Base-by-base conservation (phyloP, 2,113 vertebrate species). In the Poecilia latipinna region DNA sequence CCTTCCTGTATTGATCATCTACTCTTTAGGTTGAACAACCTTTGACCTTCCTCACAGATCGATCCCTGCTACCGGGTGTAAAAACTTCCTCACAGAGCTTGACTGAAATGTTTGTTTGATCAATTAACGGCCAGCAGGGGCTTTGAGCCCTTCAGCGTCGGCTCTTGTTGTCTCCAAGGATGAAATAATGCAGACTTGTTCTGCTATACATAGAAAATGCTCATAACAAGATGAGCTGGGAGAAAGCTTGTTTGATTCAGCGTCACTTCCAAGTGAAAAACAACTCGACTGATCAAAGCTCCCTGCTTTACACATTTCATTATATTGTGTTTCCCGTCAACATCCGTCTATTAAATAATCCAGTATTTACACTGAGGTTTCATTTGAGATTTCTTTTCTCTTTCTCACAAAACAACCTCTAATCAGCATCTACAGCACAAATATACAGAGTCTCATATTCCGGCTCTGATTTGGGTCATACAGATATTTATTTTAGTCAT, bases 21-120 rank as follows among this genome's bases (percentile, higher is more conserved):
- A 32, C 86, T 90, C 83, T 88, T 89, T 89, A 68, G 75, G 60
- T 62, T 71, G 72, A 68, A 60, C 10, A 3, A 90, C 83, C 88
- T 84, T 76, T 85, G 82, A 65, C 78, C 74, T 64, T 61, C 32
- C 26, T n/a, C 65, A 66, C 8, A 19, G 65, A 70, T 85, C 61
- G 3, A 82, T 84, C 69, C 10, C 61, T 29, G 78, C 66, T 51
- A 28, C 69, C 10, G 73, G 66, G 70, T 19, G 73, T 75, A 19
- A 78, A 70, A 61, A 60, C 44, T 28, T 71, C 51, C n/a, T 37
- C 28, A 61, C 0, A 3, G 17, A 19, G 1, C 24, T 32, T 70
- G 19, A 26, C 62, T 0, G 68, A 51, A 82, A 79, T 86, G 81
- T 84, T 84, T 86, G 76, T 75, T 68, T 28, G 39, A 72, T 77